These are phyloP conservation scores for Coleophora deauratella DNA, from an alignment of 2,888 invertebrate genomes.

Conservation along the genomic window DNA sequence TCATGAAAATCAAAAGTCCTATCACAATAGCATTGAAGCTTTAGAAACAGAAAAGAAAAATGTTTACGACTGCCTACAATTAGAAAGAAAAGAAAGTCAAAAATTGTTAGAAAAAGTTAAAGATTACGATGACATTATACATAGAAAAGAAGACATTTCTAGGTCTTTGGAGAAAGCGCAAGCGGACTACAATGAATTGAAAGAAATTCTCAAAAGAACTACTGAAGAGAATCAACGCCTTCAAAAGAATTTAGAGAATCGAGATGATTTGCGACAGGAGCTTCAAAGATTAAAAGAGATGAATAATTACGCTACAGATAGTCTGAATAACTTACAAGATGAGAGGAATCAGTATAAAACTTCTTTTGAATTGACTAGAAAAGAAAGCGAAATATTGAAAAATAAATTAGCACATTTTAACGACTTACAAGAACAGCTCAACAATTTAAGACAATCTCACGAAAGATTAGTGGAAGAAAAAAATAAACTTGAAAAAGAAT, in stretches of 20 bases:
- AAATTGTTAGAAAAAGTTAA: constrained; percentile 41
- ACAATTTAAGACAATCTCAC: constrained; percentile 27
- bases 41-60: constrained; percentile 40
- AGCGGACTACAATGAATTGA: constrained; percentile 25
- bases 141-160: constrained; percentile 25
- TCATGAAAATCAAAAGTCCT: constrained; percentile 28
- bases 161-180: constrained; percentile 23
- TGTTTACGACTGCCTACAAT: constrained; percentile 30
- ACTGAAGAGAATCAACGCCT: constrained; percentile 30
- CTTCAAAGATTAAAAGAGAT: constrained; percentile 34
- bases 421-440: constrained; percentile 26
- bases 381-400: constrained; percentile 38
- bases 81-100: constrained; percentile 45
- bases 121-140: constrained; percentile 28
- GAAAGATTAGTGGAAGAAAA: constrained; percentile 32
- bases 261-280: constrained; percentile 34
- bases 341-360: constrained; percentile 35
- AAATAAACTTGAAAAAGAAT: constrained; percentile 30
- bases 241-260: constrained; percentile 21
- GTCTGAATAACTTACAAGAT: constrained; percentile 31
- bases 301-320: constrained; percentile 26
- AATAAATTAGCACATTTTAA: constrained; percentile 31
- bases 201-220: constrained; percentile 20
- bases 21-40: constrained; percentile 25
- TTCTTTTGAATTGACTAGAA: constrained; percentile 31